Conservation (phyloP, 1,140 invertebrate species). For the Pseudachorutes palmiensis region DNA sequence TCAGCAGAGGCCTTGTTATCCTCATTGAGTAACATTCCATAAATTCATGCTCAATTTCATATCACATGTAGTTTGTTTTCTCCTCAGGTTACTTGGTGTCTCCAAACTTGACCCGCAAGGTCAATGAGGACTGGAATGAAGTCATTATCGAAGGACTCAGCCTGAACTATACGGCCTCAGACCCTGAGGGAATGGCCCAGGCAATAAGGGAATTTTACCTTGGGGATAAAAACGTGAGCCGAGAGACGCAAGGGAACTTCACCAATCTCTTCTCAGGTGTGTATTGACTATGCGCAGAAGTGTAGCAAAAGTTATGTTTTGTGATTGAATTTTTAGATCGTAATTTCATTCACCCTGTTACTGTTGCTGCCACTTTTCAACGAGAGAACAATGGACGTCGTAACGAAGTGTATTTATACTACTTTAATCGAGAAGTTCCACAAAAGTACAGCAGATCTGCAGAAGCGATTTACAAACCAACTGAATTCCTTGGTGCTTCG, state of each 20-base stretch:
- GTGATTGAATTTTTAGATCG: slow-evolving; percentile 22
- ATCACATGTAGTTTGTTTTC: background rate
- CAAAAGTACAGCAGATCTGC: background rate
- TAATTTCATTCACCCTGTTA: slow-evolving; percentile 9
- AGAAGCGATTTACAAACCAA: background rate
- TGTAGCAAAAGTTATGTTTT: background rate
- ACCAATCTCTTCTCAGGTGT: slow-evolving; percentile 45
- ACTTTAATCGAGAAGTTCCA: slow-evolving; percentile 12
- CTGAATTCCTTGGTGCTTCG: background rate
- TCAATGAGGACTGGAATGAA: background rate
- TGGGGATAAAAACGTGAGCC: slow-evolving; percentile 44
- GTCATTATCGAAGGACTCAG: background rate
- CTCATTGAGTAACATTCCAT: background rate
- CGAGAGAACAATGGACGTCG: background rate
- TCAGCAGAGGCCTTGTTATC: slow-evolving; percentile 10
- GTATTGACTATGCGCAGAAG: background rate
- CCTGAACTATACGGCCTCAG: background rate
- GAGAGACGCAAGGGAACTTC: slow-evolving; percentile 46
- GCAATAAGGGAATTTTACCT: slow-evolving; percentile 50
- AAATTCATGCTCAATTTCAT: background rate
- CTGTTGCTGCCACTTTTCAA: slow-evolving; percentile 13
- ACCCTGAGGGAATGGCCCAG: background rate
- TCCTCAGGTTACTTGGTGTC: background rate
- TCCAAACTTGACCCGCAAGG: background rate
- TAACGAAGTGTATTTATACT: slow-evolving; percentile 27